phyloP scores from a whole-genome alignment of 2,888 invertebrate species.

The Himalopsyche japonica region DNA sequence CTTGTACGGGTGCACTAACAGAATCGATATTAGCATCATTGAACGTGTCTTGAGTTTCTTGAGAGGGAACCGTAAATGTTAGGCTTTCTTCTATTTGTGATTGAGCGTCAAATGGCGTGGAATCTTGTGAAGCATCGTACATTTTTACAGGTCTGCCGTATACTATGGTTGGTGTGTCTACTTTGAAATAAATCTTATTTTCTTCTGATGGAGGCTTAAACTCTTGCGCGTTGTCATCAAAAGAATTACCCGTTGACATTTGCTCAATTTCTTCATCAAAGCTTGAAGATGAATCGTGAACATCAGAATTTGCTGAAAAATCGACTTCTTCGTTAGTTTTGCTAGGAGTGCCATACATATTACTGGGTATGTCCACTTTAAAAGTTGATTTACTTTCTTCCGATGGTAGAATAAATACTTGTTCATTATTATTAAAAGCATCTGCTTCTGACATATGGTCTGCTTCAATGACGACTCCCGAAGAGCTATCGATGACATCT shows the following conservation, averaged over 20 bases:
- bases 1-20: background rate
- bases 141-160: background rate
- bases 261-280: background rate
- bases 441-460: too few relatives aligned
- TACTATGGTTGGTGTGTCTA: background rate
- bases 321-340: background rate
- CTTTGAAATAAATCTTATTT: background rate
- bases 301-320: background rate
- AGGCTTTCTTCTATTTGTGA: background rate
- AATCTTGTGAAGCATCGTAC: background rate
- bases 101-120: background rate
- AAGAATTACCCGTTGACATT: background rate
- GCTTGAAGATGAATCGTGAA: too few relatives aligned
- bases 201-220: background rate
- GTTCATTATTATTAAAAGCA: too few relatives aligned
- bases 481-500: background rate
- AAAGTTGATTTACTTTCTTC: background rate
- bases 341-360: background rate
- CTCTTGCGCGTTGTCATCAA: background rate
- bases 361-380: background rate
- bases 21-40: background rate
- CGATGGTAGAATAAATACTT: background rate
- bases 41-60: background rate
- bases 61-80: background rate
- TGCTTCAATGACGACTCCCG: background rate